Percentiles rank a stretch among this genome's conserved stretches.
Conservation (phyloP, 2,797 vertebrate species). For the Halcyon leucocephala region DNA sequence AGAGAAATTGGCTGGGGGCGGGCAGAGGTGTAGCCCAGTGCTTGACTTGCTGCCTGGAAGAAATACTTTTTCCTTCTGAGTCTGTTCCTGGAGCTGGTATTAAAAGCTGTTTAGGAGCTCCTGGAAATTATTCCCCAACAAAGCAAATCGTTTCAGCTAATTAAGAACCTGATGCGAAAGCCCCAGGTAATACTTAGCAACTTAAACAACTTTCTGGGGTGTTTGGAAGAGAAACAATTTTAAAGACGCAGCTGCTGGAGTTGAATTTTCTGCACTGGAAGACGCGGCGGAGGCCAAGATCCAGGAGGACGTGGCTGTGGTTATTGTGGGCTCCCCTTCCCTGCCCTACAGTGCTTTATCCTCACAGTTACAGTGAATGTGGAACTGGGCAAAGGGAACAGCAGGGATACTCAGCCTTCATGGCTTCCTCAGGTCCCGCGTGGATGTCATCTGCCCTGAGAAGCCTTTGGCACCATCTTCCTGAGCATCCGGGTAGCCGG, state of each 20-base stretch:
- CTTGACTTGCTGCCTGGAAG: background rate
- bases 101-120: conserved; percentile 45
- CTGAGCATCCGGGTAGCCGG: rapidly evolving
- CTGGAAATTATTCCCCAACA: conserved; percentile 31
- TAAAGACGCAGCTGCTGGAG: background rate
- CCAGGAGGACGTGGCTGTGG: rapidly evolving
- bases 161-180: conserved; percentile 58
- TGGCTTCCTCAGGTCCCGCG: rapidly evolving
- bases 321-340: background rate
- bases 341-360: background rate
- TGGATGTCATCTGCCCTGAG: rapidly evolving
- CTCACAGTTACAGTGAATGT: rapidly evolving
- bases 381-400: background rate
- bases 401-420: background rate
- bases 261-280: background rate
- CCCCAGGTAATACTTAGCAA: conserved; percentile 52
- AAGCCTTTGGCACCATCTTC: background rate
- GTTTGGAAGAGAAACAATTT: conserved; percentile 33
- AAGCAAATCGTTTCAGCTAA: conserved; percentile 62
- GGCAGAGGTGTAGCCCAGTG: background rate
- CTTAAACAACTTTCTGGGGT: conserved; percentile 54
- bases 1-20: background rate
- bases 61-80: background rate
- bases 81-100: conserved; percentile 17
- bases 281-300: background rate